These are phyloP conservation scores for Carettochelys insculpta DNA, from an alignment of 2,113 vertebrate genomes.

Conservation along the genomic window DNA sequence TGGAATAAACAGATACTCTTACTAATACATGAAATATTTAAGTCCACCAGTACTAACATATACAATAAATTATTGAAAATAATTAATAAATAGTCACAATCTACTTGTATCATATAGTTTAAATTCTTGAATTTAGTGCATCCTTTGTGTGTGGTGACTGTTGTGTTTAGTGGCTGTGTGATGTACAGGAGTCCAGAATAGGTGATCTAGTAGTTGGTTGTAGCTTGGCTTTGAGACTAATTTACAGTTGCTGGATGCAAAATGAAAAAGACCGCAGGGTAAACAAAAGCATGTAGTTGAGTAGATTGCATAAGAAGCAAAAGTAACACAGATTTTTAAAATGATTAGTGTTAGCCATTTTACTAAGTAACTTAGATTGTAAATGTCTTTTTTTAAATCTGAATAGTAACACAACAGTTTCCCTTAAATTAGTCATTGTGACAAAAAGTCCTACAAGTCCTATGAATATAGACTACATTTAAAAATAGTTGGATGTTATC, in stretches of 20 bases:
- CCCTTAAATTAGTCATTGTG: neutral
- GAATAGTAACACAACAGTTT: neutral
- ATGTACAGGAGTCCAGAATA: neutral
- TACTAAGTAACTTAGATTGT: no score
- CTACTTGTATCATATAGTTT: neutral
- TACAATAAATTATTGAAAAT: neutral
- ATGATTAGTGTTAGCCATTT: neutral
- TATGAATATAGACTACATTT: constrained; percentile 14
- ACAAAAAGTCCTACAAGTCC: neutral
- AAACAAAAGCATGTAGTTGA: neutral
- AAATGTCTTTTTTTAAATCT: neutral
- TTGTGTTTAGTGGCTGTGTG: neutral
- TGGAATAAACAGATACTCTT: neutral
- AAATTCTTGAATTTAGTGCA: neutral
- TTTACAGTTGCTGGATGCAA: neutral
- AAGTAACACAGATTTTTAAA: neutral
- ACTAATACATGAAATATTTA: neutral
- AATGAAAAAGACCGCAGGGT: neutral
- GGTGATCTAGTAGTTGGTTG: neutral
- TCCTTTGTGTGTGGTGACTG: neutral
- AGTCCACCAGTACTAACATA: neutral
- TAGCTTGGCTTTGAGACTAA: neutral
- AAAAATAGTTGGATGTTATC: constrained; percentile 39
- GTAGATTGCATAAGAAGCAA: neutral
- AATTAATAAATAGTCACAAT: neutral